Conservation (phyloP, 2,113 vertebrate genomes). For the Chrysochloris asiatica region DNA sequence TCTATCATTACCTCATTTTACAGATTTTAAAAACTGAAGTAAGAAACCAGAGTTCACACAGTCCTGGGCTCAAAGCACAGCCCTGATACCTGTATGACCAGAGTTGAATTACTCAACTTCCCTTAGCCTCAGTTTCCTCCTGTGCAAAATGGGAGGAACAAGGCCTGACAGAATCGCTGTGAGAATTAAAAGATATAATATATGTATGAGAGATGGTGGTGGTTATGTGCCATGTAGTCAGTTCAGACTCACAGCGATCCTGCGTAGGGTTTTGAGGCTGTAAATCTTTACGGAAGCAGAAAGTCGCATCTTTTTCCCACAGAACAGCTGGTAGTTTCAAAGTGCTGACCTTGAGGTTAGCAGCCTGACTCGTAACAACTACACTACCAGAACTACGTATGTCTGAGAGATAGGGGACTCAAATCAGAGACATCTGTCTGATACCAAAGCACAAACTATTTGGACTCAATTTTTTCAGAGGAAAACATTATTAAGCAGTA, state of each 20-base stretch:
- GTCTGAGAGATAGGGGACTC: not conserved
- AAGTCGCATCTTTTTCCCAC: too few species aligned
- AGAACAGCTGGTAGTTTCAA: too few species aligned
- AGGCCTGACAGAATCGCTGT: not conserved
- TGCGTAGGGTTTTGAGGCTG: too few species aligned
- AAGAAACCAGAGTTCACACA: not conserved
- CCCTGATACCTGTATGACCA: not conserved
- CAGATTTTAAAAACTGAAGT: not conserved
- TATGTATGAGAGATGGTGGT: too few species aligned
- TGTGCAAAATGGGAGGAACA: not conserved
- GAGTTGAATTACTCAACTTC: not conserved
- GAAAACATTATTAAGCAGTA: conserved; percentile 27
- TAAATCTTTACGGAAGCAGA: too few species aligned
- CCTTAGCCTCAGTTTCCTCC: not conserved
- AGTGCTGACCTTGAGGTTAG: too few species aligned
- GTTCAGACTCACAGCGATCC: too few species aligned
- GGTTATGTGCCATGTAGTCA: too few species aligned
- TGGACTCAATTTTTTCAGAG: not conserved
- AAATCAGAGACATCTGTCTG: not conserved
- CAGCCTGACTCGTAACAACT: too few species aligned
- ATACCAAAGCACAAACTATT: not conserved
- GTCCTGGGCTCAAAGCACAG: not conserved
- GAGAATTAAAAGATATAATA: not conserved
- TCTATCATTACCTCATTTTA: not conserved
- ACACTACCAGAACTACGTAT: too few species aligned